Base-by-base conservation (phyloP, 2,113 vertebrate genomes). In the Nettapus auritus region DNA sequence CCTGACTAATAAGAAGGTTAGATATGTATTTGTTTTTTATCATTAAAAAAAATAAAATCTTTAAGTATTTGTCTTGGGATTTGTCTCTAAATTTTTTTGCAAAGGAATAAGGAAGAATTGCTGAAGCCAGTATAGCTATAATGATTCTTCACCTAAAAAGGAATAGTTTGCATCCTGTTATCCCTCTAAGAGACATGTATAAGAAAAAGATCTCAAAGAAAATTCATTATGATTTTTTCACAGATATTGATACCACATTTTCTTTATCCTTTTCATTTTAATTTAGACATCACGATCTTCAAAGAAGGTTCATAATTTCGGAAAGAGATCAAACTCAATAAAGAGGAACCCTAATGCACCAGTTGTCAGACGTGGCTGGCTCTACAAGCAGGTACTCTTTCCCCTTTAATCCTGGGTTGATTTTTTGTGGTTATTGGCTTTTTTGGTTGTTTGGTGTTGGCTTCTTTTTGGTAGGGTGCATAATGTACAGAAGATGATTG, bases 271-370 rank as follows among this genome's bases (percentile, higher is more conserved):
- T 16, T 95, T 85, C 89, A 28, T 77, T 97, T 96, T 48, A 89
- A 79, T 98, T 66, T 94, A 99, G 99, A 98, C 99, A 13, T 99
- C 99, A 57, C 98, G 99, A 82, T 97, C 99, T 76, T 99, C 99
- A 55, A 99, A 99, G 97, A 99, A 99, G 97, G 96, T 99, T 93
- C 99, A 99, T 93, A 99, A 99, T 96, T 99, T 99, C 86, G 99
- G 99, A 28, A 99, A 99, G 97, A 98, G 99, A 77, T 99, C 99
- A 17, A 99, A 99, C 97, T 99, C 99, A 73, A 99, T 99, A 94
- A 99, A 99, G 97, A 98, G 99, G 89, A 99, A 99, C 92, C 99
- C 99, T 20, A 98, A 98, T 71, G 99, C 99, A n/a, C 99, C 99
- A 2, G 98, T 99, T 50, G 98, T 99, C 60, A 99, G 98, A 93